Percentiles rank a stretch among this genome's conserved stretches.
Evolutionary conservation across 1,140 invertebrate species (phyloP).

Genomic region (Hypsibius dujardini): DNA sequence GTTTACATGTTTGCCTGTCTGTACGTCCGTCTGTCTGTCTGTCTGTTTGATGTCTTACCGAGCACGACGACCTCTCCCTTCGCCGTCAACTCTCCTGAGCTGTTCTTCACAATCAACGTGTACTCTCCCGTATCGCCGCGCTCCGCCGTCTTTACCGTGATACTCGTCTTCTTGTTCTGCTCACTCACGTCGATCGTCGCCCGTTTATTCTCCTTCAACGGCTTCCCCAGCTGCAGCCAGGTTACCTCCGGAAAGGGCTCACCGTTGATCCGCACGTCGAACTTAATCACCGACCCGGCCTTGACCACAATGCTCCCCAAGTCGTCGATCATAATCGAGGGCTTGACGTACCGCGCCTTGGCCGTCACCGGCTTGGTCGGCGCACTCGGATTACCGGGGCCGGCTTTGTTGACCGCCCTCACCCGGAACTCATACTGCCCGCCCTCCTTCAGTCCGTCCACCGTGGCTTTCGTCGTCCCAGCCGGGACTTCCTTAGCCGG

Average conservation of each 20-base stretch:
- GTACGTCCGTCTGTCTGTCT: no score
- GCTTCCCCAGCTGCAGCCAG: slow-evolving; percentile 64
- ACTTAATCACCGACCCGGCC: slow-evolving; percentile 59
- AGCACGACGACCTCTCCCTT: slow-evolving; percentile 6
- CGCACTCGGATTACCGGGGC: slow-evolving; percentile 56
- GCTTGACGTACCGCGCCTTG: slow-evolving; percentile 75
- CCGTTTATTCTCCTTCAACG: slow-evolving; percentile 45
- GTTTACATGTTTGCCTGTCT: no score
- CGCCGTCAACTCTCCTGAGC: slow-evolving; percentile 40
- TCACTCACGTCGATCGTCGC: slow-evolving; percentile 46
- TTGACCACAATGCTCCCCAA: slow-evolving; percentile 48
- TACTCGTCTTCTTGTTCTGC: slow-evolving; percentile 59
- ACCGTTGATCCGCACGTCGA: slow-evolving; percentile 71
- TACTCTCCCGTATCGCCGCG: slow-evolving; percentile 71
- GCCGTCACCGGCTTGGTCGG: slow-evolving; percentile 70
- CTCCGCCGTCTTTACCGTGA: slow-evolving; percentile 57
- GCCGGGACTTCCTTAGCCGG: slow-evolving; percentile 69
- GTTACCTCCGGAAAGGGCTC: slow-evolving; percentile 67
- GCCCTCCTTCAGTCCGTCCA: slow-evolving; percentile 69
- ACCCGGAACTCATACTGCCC: slow-evolving; percentile 43
- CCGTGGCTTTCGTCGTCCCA: slow-evolving; percentile 47
- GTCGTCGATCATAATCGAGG: slow-evolving; percentile 1
- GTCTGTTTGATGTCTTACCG: slow-evolving; percentile 6
- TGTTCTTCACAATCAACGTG: slow-evolving; percentile 62
- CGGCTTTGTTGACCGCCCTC: slow-evolving; percentile 36